phyloP scores from a whole-genome alignment of 2,888 invertebrate genomes.

The Caenorhabditis sinica region DNA sequence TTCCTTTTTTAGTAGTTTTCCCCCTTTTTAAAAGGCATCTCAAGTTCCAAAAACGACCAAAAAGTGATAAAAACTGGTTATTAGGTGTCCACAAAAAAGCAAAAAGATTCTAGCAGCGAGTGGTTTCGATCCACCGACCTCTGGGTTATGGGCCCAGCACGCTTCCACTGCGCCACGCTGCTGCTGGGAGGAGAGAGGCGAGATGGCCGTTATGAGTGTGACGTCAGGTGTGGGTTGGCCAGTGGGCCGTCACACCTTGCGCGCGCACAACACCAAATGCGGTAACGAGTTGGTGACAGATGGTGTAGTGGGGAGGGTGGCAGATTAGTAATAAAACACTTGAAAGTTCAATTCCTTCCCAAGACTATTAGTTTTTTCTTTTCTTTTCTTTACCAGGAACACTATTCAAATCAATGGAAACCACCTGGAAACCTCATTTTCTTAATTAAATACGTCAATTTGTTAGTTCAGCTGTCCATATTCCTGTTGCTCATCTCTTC shows the following conservation, averaged over 20 bases:
- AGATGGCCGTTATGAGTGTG: neutral
- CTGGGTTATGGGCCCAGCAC: slow-evolving; percentile 93
- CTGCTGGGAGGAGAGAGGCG: slow-evolving; percentile 83
- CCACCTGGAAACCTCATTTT: neutral
- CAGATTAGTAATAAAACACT: too few relatives aligned
- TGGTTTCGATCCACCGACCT: slow-evolving; percentile 88
- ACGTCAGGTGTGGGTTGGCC: too few relatives aligned
- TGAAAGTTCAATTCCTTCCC: neutral
- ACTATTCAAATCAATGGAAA: neutral
- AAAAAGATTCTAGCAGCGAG: slow-evolving; percentile 72
- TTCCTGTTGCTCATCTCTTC: neutral
- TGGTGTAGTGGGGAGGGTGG: too few relatives aligned
- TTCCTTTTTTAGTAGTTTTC: neutral
- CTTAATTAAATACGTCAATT: neutral
- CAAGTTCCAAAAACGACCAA: too few relatives aligned
- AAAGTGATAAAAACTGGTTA: too few relatives aligned
- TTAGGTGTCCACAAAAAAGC: neutral
- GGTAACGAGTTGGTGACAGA: too few relatives aligned
- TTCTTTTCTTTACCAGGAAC: neutral
- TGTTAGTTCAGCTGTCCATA: slow-evolving; percentile 18
- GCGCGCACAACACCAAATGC: too few relatives aligned
- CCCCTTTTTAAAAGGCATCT: too few relatives aligned
- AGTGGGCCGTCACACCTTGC: too few relatives aligned
- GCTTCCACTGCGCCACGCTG: slow-evolving; percentile 91
- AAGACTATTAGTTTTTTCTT: neutral